Evolutionary conservation across 2,113 vertebrate genomes (phyloP).

Genomic region (Emberiza fucata): DNA sequence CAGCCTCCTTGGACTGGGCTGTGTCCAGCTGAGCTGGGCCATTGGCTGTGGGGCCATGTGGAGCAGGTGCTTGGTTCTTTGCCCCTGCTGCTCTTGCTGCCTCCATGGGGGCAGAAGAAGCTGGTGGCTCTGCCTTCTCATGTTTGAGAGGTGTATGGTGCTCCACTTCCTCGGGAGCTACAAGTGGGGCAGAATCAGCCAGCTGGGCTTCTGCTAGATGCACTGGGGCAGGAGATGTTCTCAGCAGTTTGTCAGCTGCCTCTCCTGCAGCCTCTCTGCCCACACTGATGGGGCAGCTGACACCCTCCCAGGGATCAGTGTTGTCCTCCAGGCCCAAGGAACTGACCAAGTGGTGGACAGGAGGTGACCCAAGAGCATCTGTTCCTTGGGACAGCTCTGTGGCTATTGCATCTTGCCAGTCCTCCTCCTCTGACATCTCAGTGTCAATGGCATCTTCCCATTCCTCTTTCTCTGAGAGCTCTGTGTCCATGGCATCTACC

Average conservation of each 20-base stretch:
- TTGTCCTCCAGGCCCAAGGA: neutral
- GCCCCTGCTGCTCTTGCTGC: neutral
- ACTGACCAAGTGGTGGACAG: rapidly evolving
- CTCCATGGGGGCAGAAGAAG: rapidly evolving
- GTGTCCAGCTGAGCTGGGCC: neutral
- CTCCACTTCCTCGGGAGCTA: neutral
- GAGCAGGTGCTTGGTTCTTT: neutral
- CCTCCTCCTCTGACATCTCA: neutral
- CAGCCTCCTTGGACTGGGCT: too few species aligned
- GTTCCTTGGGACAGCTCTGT: neutral
- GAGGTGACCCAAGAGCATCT: neutral
- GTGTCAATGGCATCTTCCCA: neutral
- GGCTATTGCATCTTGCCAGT: neutral
- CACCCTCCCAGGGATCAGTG: neutral
- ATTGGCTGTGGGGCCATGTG: rapidly evolving
- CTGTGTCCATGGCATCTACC: neutral
- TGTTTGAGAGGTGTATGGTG: neutral
- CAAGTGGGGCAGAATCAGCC: neutral
- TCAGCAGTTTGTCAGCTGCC: neutral
- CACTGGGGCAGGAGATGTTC: neutral
- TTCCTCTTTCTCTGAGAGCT: neutral
- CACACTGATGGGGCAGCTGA: neutral
- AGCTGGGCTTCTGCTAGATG: neutral
- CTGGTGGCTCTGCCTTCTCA: neutral
- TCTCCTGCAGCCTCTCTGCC: neutral